Base-by-base conservation (phyloP, 2,888 invertebrate genomes). In the Gymnosoma rotundatum region DNA sequence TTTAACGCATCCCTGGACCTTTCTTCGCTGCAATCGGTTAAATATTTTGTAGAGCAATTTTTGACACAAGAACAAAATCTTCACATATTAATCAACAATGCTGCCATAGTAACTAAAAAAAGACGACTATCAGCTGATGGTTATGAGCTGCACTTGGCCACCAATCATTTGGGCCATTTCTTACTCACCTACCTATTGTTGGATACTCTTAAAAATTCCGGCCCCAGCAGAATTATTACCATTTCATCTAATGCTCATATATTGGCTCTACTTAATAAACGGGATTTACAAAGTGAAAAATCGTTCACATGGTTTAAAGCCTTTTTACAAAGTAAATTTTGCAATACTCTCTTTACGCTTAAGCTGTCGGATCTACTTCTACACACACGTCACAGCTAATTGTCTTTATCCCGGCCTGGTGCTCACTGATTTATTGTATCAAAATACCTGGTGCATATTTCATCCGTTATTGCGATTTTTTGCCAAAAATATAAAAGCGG, bases 381-480 rank as follows among this genome's bases (percentile, higher is more conserved):
- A 70, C 3, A 58, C 78, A 20, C 32, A 48, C 16, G 81, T 84
- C 45, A 81, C 76, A 0, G 81, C 78, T 2, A 84, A 84, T 64
- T 84, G 84, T 21, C 36, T 84, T 0, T 78, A 84, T 69, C 84
- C 84, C 7, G 84, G 84, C 9, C 32, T 74, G 32, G 84, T 81
- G 7, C 48, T 69, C 8, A 84, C 78, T 16, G 84, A 84, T 48
- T 38, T 84, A 1, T 38, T 64, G 16, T 78, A 78, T 54, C 54
- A 64, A 50, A 84, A 81, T 60, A 78, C 60, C n/a, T 83, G 75
- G 58, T 75, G 81, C 20, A 42, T 81, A n/a, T 70, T 81, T 21
- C 81, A 81, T 70, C 81, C 81, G 1, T 14, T 75, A 0, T 14
- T 81, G n/a, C 70, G n/a, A 52, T 32, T 75, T 18, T 66, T 81